Base-by-base conservation (phyloP, 2,888 invertebrate genomes). In the Chymomyza caudatula region DNA sequence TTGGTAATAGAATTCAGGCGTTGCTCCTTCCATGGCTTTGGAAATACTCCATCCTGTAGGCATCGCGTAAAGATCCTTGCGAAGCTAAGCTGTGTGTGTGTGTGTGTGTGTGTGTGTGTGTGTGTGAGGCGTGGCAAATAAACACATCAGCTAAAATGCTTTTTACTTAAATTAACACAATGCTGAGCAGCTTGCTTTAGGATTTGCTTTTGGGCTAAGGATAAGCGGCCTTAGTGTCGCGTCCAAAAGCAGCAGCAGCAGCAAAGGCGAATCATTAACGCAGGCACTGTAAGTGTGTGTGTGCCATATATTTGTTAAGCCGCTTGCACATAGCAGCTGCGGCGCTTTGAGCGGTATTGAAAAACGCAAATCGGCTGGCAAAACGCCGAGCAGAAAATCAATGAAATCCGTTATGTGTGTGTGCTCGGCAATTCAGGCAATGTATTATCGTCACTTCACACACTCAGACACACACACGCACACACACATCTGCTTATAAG, bases 141-240 rank as follows among this genome's bases (percentile, higher is more conserved):
- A 82, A 82, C 83, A 85, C 85, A 85, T 83, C 83, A 80, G 72
- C 78, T 72, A 72, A 85, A 85, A 80, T 83, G 82, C 83, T 82
- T 78, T 82, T 82, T 83, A 85, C 85, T 85, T 83, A 83, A 82
- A 82, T 85, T 85, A 82, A 85, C 78, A 73, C 54, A 85, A 72
- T 69, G 67, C 64, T 49, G 57, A 84, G 73, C 80, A 80, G 84
- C 78, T 76, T 79, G 78, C 74, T 20, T 63, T 65, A 69, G 51
- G 13, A 51, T 47, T 47, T 47, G 15, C 44, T 63, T 55, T 51
- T 51, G 19, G 22, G 51, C 63, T 47, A 15, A 47, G 71, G 68
- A 80, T 76, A 79, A 80, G 76, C 51, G 51, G 51, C 13, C 22
- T 51, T 53, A 53, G 53, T n/a, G 17, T 53, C 23, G 53, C 11